phyloP scores from a whole-genome alignment of 2,888 invertebrate species.

The Eupithecia insigniata region DNA sequence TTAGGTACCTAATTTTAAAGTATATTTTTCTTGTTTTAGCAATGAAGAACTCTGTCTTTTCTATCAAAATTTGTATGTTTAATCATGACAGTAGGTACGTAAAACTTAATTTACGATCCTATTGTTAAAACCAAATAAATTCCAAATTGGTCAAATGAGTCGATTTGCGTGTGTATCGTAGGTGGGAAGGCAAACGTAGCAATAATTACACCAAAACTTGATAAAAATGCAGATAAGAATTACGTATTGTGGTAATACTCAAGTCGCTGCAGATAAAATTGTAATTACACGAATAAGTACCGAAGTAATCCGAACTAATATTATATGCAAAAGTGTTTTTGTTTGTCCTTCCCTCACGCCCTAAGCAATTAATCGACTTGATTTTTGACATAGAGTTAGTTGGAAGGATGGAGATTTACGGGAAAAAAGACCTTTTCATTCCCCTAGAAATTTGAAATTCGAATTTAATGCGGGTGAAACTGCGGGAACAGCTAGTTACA shows the following conservation, averaged over 20 bases:
- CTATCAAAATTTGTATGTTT: not conserved
- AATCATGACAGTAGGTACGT: not conserved
- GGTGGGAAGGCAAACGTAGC: slow-evolving; percentile 39
- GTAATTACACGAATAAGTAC: slow-evolving; percentile 1
- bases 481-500: no score
- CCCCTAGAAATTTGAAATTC: no score
- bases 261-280: slow-evolving; percentile 9
- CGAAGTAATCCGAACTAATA: not conserved
- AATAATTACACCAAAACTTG: slow-evolving; percentile 35
- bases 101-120: not conserved
- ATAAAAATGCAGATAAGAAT: slow-evolving; percentile 32
- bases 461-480: no score
- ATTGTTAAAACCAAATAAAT: slow-evolving; percentile 17
- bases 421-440: no score
- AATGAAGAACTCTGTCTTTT: not conserved
- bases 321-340: no score
- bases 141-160: slow-evolving; percentile 31
- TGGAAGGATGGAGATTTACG: no score
- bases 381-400: no score
- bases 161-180: slow-evolving; percentile 33
- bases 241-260: slow-evolving; percentile 8
- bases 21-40: not conserved
- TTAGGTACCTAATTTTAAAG: no score
- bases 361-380: no score
- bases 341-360: no score